A percentile compares a stretch with the other conserved stretches of the same genome.
These are phyloP conservation scores for Phylloscopus whistleri DNA, from an alignment of 2,113 vertebrate genomes.

Conservation along the genomic window DNA sequence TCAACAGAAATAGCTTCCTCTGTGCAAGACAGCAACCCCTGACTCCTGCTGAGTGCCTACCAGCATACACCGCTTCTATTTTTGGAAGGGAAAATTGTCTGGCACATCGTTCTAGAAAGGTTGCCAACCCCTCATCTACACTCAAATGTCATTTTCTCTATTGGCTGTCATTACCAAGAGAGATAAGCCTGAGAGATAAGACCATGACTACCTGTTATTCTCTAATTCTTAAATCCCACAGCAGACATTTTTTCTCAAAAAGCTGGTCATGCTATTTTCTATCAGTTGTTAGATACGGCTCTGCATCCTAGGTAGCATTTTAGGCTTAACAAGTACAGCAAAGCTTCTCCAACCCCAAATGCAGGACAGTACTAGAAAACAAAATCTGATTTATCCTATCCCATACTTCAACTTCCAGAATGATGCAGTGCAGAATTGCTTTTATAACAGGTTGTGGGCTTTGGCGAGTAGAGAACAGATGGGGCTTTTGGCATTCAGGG, in stretches of 20 bases:
- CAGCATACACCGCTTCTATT: conserved; percentile 3
- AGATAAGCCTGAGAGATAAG: not conserved
- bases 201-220: not conserved
- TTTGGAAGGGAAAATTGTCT: conserved; percentile 37
- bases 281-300: not conserved
- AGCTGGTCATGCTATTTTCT: not conserved
- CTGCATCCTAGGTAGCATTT: not conserved
- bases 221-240: not conserved
- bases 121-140: conserved; percentile 20
- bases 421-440: conserved; percentile 22
- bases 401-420: conserved; percentile 14
- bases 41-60: not conserved
- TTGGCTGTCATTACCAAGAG: not conserved
- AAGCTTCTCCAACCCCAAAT: not conserved
- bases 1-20: not conserved
- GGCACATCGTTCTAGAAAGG: conserved; percentile 2
- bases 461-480: conserved; percentile 52
- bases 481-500: conserved; percentile 54
- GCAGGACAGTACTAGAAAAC: not conserved
- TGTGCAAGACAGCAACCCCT: conserved; percentile 17
- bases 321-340: not conserved
- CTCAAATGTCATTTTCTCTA: conserved; percentile 27
- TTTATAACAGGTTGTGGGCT: conserved; percentile 56
- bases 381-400: not conserved
- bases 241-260: not conserved